A percentile compares a stretch with the other conserved stretches of the same genome.
phyloP scores from a whole-genome alignment of 1,140 invertebrate genomes.

The Microvelia longipes region DNA sequence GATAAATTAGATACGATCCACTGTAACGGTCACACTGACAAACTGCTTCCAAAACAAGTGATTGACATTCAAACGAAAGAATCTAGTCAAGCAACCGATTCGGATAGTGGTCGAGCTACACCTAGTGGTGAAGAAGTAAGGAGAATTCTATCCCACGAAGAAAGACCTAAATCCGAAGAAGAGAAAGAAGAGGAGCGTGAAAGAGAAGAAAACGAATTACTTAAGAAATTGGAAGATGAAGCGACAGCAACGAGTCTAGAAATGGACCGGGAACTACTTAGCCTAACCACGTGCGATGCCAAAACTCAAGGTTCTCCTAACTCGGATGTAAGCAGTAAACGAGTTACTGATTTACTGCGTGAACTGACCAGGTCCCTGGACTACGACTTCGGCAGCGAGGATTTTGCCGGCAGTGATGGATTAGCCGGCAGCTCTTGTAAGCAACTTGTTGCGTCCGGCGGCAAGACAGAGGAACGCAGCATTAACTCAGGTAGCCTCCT shows the following conservation, averaged over 20 bases:
- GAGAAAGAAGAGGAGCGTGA: slow-evolving; percentile 8
- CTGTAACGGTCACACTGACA: not conserved
- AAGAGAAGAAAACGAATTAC: slow-evolving; percentile 2
- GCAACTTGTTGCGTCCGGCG: slow-evolving; percentile 6
- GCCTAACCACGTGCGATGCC: not conserved
- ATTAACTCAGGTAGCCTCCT: slow-evolving; percentile 34
- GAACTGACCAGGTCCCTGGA: slow-evolving; percentile 19
- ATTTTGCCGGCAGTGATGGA: not conserved
- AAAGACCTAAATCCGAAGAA: not conserved
- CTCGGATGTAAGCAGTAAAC: slow-evolving; percentile 5
- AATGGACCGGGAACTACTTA: slow-evolving; percentile 22
- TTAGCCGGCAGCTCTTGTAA: not conserved
- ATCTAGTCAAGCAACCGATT: not conserved
- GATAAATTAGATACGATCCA: not conserved
- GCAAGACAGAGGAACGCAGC: slow-evolving; percentile 38
- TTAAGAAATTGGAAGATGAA: slow-evolving; percentile 14
- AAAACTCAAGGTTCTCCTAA: no score
- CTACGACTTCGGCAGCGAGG: slow-evolving; percentile 15
- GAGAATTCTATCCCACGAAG: slow-evolving; percentile 4
- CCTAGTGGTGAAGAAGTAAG: slow-evolving; percentile 8
- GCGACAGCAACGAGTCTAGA: slow-evolving; percentile 11
- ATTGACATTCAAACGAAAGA: not conserved
- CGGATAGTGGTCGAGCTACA: not conserved
- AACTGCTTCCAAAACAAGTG: not conserved
- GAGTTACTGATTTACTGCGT: slow-evolving; percentile 18